These are phyloP conservation scores for Oceanodroma tethys DNA, from an alignment of 2,113 vertebrate species.

Conservation along the genomic window DNA sequence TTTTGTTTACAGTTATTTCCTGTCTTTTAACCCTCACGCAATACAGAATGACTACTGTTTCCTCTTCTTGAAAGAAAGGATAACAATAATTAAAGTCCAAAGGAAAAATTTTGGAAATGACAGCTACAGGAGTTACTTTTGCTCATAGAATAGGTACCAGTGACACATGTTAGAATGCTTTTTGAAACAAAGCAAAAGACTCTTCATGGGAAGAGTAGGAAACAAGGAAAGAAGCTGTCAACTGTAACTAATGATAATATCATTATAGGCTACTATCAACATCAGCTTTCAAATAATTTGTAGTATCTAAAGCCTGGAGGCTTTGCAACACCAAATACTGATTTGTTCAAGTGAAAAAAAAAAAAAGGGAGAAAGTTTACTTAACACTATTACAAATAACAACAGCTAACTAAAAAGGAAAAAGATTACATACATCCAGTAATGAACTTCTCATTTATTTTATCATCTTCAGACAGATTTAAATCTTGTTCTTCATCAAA, in stretches of 20 bases:
- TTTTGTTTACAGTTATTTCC: neutral
- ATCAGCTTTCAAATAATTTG: neutral
- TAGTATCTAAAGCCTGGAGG: neutral
- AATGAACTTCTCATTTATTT: constrained; percentile 83
- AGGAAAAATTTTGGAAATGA: neutral
- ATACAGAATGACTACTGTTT: neutral
- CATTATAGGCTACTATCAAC: neutral
- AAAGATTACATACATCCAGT: constrained; percentile 79
- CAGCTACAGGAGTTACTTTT: neutral
- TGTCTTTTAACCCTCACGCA: neutral
- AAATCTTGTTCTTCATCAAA: constrained; percentile 82
- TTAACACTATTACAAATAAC: neutral
- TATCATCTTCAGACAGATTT: constrained; percentile 42
- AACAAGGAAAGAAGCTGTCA: neutral
- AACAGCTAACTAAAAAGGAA: neutral
- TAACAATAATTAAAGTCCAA: neutral
- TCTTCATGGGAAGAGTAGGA: neutral
- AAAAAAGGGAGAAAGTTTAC: neutral
- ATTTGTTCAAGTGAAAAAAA: neutral
- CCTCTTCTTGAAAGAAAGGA: neutral
- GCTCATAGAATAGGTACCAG: neutral
- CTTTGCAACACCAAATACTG: neutral
- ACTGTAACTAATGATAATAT: neutral
- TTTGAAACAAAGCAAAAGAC: neutral
- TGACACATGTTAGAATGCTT: neutral